Base-by-base conservation (phyloP, 2,113 vertebrate species). In the Corythornis madagascariensis region DNA sequence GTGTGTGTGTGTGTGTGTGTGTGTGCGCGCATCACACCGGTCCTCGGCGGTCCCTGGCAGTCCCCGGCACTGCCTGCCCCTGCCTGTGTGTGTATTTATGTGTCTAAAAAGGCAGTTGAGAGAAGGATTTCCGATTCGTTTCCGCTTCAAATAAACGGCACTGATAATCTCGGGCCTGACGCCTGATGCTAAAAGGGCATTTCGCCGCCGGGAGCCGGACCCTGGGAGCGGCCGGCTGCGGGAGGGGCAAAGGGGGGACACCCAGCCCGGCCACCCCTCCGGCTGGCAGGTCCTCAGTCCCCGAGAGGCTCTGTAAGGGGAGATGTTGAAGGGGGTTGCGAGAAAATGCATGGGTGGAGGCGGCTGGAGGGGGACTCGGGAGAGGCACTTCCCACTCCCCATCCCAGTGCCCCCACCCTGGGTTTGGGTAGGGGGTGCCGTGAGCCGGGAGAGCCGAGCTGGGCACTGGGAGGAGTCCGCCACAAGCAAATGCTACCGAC, bases 111-210 rank as follows among this genome's bases (percentile, higher is more conserved):
- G 72, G 90, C 95, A 96, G 93, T 94, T 93, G 96, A 96, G 94
- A 96, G 94, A 97, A 97, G 97, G 94, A 97, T 97, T 97, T 98
- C 97, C 96, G 95, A 97, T 98, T 97, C 53, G 93, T 97, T 98
- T 98, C 97, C 96, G 94, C 95, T 98, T 97, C 96, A 94, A 96
- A 97, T 98, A 97, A 97, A 97, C 93, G 91, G 86, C 93, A 56
- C 94, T 83, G 96, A 97, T 97, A 97, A 98, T 97, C 97, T 96
- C 55, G 77, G 84, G 88, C 95, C 95, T 94, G 96, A 94, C 40
- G 88, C 94, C 81, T 93, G 89, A 96, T 86, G 93, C 95, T 96
- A 69, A 91, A 90, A 96, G 95, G 93, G 88, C 94, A 91, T 45
- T 95, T 94, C 91, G 75, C 84, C 56, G 10, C 47, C 60, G 47